Evolutionary conservation across 2,797 vertebrate genomes (phyloP).

Genomic region (Pangasius larnaudii): DNA sequence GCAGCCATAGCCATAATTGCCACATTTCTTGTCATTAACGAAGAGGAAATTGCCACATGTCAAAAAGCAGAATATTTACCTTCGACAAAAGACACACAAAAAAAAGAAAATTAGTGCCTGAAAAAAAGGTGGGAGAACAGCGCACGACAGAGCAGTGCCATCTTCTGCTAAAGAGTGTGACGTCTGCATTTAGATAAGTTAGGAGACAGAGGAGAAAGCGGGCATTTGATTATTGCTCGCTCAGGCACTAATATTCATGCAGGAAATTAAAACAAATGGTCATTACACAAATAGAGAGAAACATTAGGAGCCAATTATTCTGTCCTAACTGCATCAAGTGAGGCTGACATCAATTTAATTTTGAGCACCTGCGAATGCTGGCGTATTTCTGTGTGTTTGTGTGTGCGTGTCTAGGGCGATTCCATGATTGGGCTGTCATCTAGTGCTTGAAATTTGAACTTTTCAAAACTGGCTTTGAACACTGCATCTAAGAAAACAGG

Average conservation of each 20-base stretch:
- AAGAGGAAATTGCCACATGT: constrained; percentile 86
- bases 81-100: neutral
- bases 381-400: neutral
- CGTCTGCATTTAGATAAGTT: constrained; percentile 7
- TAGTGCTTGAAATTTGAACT: neutral
- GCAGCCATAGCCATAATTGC: constrained; percentile 90
- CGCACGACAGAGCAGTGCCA: neutral
- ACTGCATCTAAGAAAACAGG: neutral
- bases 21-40: constrained; percentile 92
- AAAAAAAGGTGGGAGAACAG: neutral
- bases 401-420: neutral
- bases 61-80: constrained; percentile 68
- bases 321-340: constrained; percentile 71
- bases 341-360: constrained; percentile 67
- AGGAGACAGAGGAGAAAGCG: constrained; percentile 13
- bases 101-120: neutral
- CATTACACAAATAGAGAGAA: constrained; percentile 70
- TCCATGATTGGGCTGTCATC: neutral
- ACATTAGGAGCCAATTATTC: constrained; percentile 77
- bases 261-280: constrained; percentile 75
- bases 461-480: neutral
- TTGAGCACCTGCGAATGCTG: constrained; percentile 46
- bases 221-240: constrained; percentile 40
- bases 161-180: neutral
- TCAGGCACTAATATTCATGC: constrained; percentile 57